phyloP scores from a whole-genome alignment of 2,797 vertebrate genomes.

The Crenuchus spilurus region DNA sequence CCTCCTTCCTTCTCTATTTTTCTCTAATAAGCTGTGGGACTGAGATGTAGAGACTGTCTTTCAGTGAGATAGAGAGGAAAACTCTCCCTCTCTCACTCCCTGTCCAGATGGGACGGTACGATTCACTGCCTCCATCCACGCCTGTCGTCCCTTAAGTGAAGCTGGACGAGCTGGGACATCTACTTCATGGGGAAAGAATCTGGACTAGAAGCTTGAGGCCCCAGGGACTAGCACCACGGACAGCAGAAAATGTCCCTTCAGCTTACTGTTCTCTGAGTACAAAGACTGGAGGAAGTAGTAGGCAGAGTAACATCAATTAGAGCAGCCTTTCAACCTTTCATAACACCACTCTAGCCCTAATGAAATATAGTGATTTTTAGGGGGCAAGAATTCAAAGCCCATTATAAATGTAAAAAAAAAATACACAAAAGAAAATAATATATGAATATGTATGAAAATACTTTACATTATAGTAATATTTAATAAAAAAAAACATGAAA shows the following conservation, averaged over 20 bases:
- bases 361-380: slow-evolving; percentile 18
- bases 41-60: slow-evolving; percentile 23
- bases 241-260: slow-evolving; percentile 46
- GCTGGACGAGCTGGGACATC: slow-evolving; percentile 53
- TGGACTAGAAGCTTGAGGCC: slow-evolving; percentile 34
- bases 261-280: slow-evolving; percentile 40
- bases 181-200: slow-evolving; percentile 51
- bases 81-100: slow-evolving; percentile 17
- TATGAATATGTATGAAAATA: too few relatives aligned
- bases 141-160: slow-evolving; percentile 55
- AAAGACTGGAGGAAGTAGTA: slow-evolving; percentile 27
- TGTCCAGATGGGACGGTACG: slow-evolving; percentile 25
- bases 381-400: not conserved
- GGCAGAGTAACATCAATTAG: slow-evolving; percentile 40
- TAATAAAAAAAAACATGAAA: too few relatives aligned
- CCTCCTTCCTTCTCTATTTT: slow-evolving; percentile 24
- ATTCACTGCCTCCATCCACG: slow-evolving; percentile 34
- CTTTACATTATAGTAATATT: too few relatives aligned
- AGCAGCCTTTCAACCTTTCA: slow-evolving; percentile 36
- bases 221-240: slow-evolving; percentile 32
- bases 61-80: slow-evolving; percentile 20
- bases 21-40: slow-evolving; percentile 54
- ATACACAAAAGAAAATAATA: too few relatives aligned
- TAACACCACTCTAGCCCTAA: slow-evolving; percentile 18
- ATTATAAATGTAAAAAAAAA: not conserved